Percentiles rank a stretch among this genome's conserved stretches.
phyloP scores from a whole-genome alignment of 2,797 vertebrate species.

The Rhinatrema bivittatum region DNA sequence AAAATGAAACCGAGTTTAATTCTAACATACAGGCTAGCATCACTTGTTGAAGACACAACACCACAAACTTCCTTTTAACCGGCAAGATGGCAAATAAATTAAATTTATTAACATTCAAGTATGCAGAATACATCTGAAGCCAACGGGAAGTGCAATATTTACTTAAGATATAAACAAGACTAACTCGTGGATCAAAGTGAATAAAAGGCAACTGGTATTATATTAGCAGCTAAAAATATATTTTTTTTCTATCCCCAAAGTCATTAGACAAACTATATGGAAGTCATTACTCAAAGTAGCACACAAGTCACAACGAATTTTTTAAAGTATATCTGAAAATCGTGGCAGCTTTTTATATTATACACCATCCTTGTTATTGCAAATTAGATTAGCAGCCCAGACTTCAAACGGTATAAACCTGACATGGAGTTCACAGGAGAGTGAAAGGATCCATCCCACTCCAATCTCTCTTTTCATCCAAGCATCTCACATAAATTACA shows the following conservation, averaged over 20 bases:
- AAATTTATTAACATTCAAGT: too few relatives aligned
- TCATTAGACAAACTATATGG: conserved; percentile 20
- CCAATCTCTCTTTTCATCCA: conserved; percentile 62
- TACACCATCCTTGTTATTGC: conserved; percentile 44
- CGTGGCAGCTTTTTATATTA: conserved; percentile 20
- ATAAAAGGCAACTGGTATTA: too few relatives aligned
- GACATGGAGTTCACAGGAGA: conserved; percentile 49
- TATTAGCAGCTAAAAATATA: background rate
- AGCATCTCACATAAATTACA: conserved; percentile 52
- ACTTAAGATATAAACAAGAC: too few relatives aligned
- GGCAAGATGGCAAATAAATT: too few relatives aligned
- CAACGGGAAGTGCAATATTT: too few relatives aligned
- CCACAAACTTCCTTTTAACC: too few relatives aligned
- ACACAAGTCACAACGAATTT: conserved; percentile 43
- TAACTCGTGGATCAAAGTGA: too few relatives aligned
- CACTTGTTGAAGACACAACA: too few relatives aligned
- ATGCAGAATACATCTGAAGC: too few relatives aligned
- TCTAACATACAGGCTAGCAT: too few relatives aligned
- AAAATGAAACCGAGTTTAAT: too few relatives aligned
- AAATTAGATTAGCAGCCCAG: conserved; percentile 56
- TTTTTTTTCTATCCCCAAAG: conserved; percentile 1
- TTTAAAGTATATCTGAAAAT: conserved; percentile 30
- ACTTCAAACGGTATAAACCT: conserved; percentile 50
- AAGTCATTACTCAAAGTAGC: conserved; percentile 17
- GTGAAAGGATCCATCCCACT: conserved; percentile 53